Evolutionary conservation across 2,113 vertebrate species (phyloP).

Genomic region (Porphyrio hochstetteri): DNA sequence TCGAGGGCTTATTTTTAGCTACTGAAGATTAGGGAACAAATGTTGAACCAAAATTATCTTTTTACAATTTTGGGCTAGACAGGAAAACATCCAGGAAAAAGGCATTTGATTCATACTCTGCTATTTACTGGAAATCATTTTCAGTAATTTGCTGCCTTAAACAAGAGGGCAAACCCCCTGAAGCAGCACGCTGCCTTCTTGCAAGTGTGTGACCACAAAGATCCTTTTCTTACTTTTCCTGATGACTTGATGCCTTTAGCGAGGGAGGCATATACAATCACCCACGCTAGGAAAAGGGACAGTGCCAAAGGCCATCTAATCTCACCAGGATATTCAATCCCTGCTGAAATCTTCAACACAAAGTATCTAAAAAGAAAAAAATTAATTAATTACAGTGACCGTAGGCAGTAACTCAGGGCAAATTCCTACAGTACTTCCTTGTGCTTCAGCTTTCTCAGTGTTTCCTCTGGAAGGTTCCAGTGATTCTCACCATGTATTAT

Average conservation of each 20-base stretch:
- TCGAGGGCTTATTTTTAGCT: not conserved
- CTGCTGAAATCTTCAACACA: constrained; percentile 96
- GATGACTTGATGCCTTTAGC: constrained; percentile 99
- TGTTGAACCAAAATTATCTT: rapidly evolving
- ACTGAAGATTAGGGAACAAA: not conserved
- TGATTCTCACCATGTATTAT: not conserved
- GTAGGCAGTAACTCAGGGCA: not conserved
- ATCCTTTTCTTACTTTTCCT: constrained; percentile 87
- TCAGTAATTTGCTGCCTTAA: not conserved
- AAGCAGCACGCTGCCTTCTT: not conserved
- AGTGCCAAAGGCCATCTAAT: constrained; percentile 93
- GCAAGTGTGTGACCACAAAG: not conserved
- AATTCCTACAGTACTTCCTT: not conserved
- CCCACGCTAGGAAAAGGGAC: constrained; percentile 91
- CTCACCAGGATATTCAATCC: constrained; percentile 95
- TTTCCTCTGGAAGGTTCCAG: constrained; percentile 1
- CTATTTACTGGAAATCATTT: not conserved
- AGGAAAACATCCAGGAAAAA: not conserved
- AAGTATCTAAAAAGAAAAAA: constrained; percentile 82
- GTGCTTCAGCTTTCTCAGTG: not conserved
- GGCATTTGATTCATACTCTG: not conserved
- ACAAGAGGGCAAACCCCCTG: rapidly evolving
- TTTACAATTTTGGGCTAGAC: not conserved
- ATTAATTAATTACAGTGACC: not conserved
- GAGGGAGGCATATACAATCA: constrained; percentile 94